These are phyloP conservation scores for Phyllostomus discolor DNA, from an alignment of 2,113 vertebrate genomes.

Conservation along the genomic window DNA sequence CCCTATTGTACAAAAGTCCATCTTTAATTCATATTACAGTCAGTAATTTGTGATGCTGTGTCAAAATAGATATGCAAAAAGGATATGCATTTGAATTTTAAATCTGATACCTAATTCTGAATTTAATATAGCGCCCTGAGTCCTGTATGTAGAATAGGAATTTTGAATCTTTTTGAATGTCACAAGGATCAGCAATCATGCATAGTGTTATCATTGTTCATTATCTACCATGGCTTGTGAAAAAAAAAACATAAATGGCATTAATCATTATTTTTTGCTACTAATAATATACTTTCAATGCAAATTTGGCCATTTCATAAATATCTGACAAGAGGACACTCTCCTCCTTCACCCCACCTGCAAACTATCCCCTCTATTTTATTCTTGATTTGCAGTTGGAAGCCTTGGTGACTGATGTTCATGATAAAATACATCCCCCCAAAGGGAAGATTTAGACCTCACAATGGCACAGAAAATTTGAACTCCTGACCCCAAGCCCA, in stretches of 20 bases:
- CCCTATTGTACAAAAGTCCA: conserved; percentile 65
- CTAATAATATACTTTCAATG: conserved; percentile 70
- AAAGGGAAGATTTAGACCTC: conserved; percentile 12
- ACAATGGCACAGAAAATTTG: conserved; percentile 18
- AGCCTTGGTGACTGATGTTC: conserved; percentile 2
- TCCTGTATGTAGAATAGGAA: conserved; percentile 59
- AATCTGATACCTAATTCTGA: conserved; percentile 71
- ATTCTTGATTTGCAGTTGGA: conserved; percentile 48
- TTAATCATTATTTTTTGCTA: conserved; percentile 73
- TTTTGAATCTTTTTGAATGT: conserved; percentile 73
- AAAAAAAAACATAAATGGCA: conserved; percentile 68
- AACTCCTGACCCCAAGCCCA: conserved; percentile 7
- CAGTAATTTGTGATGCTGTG: conserved; percentile 73
- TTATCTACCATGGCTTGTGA: conserved; percentile 68
- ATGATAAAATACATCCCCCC: neutral
- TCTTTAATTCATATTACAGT: conserved; percentile 76
- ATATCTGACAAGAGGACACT: conserved; percentile 56
- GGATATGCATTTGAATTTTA: conserved; percentile 74
- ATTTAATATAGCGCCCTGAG: conserved; percentile 66
- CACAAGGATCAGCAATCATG: conserved; percentile 72
- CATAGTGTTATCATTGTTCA: conserved; percentile 71
- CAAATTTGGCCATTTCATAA: conserved; percentile 69
- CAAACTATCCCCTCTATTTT: conserved; percentile 29
- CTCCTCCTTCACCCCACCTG: conserved; percentile 34
- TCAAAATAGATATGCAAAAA: conserved; percentile 75